Evolutionary conservation across 2,888 invertebrate genomes (phyloP), one percentile per base, ranked within the genome.

Genomic region (Philaethria dido): DNA sequence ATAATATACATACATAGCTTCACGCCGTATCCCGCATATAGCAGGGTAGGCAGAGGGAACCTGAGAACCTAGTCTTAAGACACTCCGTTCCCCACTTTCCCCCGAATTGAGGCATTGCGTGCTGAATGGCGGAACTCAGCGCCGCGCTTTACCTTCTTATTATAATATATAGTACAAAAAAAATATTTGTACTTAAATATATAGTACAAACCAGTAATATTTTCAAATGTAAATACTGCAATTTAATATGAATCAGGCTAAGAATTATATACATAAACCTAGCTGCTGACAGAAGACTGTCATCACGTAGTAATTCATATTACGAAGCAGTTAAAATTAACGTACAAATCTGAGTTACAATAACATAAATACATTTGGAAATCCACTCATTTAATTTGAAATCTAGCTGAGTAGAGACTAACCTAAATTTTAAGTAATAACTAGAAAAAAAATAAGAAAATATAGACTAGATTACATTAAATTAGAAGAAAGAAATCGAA

Each of bases 311-410:
- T 36, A 29, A 65, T 42, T 48, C 42, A 52, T 61, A 64, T 64
- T 62, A 57, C 60, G 42, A 47, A 69, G 60, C 47, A 66, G 59
- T 14, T 45, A 25, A 48, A 60, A 48, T 61, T 64, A 64, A 64
- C 33, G 22, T 20, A 52, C 48, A 67, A 69, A 63, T 60, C 9
- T 25, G 11, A 45, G 25, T 29, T 52, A 33, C 25, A 18, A 29
- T 54, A 54, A 16, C 50, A 62, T 70, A 68, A 70, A 68, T 59
- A 68, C 44, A 64, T 44, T 29, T 33, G 39, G 50, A 59, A 64
- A 36, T 29, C 33, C 50, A 45, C 22, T 55, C 18, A 66, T 54
- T 52, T 55, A 39, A 47, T 66, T 45, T 36, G 36, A 69, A 66
- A 60, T 60, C 55, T 55, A 55, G 44, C 29, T n/a, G n/a, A n/a